A percentile compares a stretch with the other conserved stretches of the same genome.
These are phyloP conservation scores for Daktulosphaira vitifoliae DNA, from an alignment of 1,140 invertebrate genomes.

Conservation along the genomic window DNA sequence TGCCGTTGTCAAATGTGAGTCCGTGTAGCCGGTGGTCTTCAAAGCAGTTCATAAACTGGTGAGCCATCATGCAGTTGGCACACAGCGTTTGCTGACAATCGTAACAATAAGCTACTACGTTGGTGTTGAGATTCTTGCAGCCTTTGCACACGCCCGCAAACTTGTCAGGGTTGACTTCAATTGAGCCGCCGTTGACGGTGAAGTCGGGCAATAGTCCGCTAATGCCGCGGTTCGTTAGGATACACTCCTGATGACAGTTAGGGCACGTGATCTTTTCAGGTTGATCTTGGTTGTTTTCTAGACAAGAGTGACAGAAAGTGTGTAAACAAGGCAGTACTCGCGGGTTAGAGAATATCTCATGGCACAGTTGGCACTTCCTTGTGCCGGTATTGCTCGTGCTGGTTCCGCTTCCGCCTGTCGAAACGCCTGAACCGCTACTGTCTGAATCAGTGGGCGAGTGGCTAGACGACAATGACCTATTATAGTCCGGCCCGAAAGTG, in stretches of 20 bases:
- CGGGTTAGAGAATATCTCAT: constrained; percentile 61
- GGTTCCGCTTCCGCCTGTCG: constrained; percentile 47
- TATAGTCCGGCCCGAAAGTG: constrained; percentile 61
- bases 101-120: constrained; percentile 82
- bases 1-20: constrained; percentile 43
- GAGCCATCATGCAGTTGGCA: constrained; percentile 92
- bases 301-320: constrained; percentile 69
- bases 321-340: constrained; percentile 74
- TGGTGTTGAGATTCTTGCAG: constrained; percentile 75
- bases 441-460: constrained; percentile 71
- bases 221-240: constrained; percentile 50
- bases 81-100: constrained; percentile 93
- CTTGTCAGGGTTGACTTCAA: constrained; percentile 23
- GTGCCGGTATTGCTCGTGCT: constrained; percentile 71
- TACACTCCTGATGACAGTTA: constrained; percentile 65
- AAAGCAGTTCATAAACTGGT: constrained; percentile 98
- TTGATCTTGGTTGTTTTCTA: constrained; percentile 61
- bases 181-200: constrained; percentile 47
- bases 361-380: constrained; percentile 71
- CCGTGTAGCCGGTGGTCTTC: constrained; percentile 85
- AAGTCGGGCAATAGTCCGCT: constrained; percentile 59
- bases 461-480: constrained; percentile 49
- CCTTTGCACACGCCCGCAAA: constrained; percentile 62
- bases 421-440: constrained; percentile 57
- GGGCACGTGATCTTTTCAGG: constrained; percentile 74